Evolutionary conservation across 2,113 vertebrate genomes (phyloP).

Genomic region (Osmerus eperlanus): DNA sequence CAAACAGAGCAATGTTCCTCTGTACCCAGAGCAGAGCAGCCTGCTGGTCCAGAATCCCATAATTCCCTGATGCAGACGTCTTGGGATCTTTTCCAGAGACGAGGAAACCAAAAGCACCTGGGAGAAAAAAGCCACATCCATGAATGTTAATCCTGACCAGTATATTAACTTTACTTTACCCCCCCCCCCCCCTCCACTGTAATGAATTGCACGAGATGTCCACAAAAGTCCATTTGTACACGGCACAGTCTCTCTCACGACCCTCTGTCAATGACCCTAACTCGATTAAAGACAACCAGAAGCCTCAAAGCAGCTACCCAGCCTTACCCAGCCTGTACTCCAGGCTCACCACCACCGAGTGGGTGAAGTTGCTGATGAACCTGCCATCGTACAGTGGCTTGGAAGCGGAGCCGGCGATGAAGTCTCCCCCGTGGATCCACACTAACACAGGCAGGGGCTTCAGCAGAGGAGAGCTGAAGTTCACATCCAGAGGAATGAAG

Average conservation of each 20-base stretch:
- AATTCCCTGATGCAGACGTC: slow-evolving; percentile 67
- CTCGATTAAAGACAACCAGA: too few relatives aligned
- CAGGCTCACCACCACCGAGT: slow-evolving; percentile 67
- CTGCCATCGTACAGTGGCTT: slow-evolving; percentile 74
- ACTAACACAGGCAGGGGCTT: slow-evolving; percentile 69
- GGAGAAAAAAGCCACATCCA: slow-evolving; percentile 12
- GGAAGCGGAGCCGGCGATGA: slow-evolving; percentile 72
- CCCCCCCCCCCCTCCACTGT: neutral
- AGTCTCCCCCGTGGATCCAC: slow-evolving; percentile 77
- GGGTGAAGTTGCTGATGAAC: slow-evolving; percentile 73
- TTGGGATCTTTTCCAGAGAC: slow-evolving; percentile 67
- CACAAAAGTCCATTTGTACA: neutral
- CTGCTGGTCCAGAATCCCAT: slow-evolving; percentile 77
- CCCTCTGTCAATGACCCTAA: too few relatives aligned
- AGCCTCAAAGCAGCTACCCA: neutral
- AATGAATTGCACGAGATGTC: slow-evolving; percentile 20
- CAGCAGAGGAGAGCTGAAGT: slow-evolving; percentile 47
- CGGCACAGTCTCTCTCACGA: too few relatives aligned
- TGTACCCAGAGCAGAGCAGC: slow-evolving; percentile 73
- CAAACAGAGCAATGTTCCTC: slow-evolving; percentile 68
- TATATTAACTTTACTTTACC: slow-evolving; percentile 14
- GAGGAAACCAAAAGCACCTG: slow-evolving; percentile 78
- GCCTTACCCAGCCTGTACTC: slow-evolving; percentile 72
- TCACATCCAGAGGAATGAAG: slow-evolving; percentile 64
- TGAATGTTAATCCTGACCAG: neutral